phyloP scores from a whole-genome alignment of 2,888 invertebrate species.

The Nezara viridula region DNA sequence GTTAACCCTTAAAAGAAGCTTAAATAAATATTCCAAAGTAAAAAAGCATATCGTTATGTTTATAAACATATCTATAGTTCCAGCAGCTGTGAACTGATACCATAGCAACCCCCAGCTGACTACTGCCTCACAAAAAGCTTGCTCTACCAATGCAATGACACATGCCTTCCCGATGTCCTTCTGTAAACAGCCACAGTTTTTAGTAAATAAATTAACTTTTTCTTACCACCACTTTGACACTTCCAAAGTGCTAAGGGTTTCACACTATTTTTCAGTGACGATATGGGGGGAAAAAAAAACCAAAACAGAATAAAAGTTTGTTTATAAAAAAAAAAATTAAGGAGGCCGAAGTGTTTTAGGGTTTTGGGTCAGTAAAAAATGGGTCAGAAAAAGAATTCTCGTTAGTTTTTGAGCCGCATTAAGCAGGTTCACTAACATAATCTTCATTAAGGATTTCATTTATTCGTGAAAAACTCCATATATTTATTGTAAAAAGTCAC shows the following conservation, averaged over 20 bases:
- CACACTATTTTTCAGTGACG: slow-evolving; percentile 47
- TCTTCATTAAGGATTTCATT: no score
- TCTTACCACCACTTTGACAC: slow-evolving; percentile 42
- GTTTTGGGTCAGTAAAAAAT: slow-evolving; percentile 26
- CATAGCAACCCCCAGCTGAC: neutral
- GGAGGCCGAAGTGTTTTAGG: slow-evolving; percentile 2
- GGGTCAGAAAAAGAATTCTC: slow-evolving; percentile 2
- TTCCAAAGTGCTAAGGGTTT: slow-evolving; percentile 54
- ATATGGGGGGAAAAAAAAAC: neutral
- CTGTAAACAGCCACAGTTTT: slow-evolving; percentile 34
- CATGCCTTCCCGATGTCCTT: slow-evolving; percentile 47
- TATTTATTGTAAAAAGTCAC: no score
- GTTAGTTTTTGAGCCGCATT: neutral
- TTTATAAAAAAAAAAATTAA: neutral
- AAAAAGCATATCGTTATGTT: neutral
- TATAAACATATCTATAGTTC: slow-evolving; percentile 13
- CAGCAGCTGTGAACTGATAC: neutral
- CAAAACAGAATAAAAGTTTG: slow-evolving; percentile 5
- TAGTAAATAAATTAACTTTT: slow-evolving; percentile 53
- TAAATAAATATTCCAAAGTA: no score
- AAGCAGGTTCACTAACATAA: slow-evolving; percentile 9
- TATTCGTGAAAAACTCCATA: no score
- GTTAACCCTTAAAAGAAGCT: no score
- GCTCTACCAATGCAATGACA: slow-evolving; percentile 10
- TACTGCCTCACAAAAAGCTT: neutral